Base-by-base conservation (phyloP, 2,797 vertebrate species). In the Rhynchonycteris naso region DNA sequence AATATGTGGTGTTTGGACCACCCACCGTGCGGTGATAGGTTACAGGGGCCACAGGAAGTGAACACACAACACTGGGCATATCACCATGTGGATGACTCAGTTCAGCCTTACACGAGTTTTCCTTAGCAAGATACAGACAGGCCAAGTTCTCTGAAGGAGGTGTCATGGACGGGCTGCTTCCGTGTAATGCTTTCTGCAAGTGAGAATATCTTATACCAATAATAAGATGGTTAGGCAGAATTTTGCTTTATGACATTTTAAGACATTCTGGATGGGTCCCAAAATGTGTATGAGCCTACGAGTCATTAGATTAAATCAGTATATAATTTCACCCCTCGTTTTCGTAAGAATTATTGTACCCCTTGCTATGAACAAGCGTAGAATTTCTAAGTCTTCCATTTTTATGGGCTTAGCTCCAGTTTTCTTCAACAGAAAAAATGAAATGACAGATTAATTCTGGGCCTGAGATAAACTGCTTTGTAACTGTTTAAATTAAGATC, bases 301-400 rank as follows among this genome's bases (percentile, higher is more conserved):
- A 82, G 28, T 87, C 61, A 88, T 93, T 26, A 93, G 88, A 91
- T 93, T 90, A 80, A 92, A 33, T 84, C n/a, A 83, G 61, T 90
- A 68, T 43, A 50, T 30, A 79, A 80, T 61, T 58, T 43, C 30
- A 38, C 0, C 19, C 28, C 33, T 33, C 26, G 16, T 85, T 95
- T 90, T 79, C 69, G 24, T 52, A 93, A 68, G 43, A 91, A 78
- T 88, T 72, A 81, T 26, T 75, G 13, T 63, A 28, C 30, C 88
- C 22, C 24, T 78, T 78, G 15, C 43, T 90, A 26, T 63, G 56
- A 84, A 38, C 13, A 85, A 86, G 61, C 22, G 6, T 13, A 93
- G 66, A 90, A 66, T 90, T 74, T 95, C 66, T 63, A 74, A 47
- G 74, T 93, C 35, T 85, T 71, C 33, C 2, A 28, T 8, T 28